Percentiles rank a stretch among this genome's conserved stretches.
Conservation (phyloP, 2,113 vertebrate genomes). For the Antechinus flavipes region DNA sequence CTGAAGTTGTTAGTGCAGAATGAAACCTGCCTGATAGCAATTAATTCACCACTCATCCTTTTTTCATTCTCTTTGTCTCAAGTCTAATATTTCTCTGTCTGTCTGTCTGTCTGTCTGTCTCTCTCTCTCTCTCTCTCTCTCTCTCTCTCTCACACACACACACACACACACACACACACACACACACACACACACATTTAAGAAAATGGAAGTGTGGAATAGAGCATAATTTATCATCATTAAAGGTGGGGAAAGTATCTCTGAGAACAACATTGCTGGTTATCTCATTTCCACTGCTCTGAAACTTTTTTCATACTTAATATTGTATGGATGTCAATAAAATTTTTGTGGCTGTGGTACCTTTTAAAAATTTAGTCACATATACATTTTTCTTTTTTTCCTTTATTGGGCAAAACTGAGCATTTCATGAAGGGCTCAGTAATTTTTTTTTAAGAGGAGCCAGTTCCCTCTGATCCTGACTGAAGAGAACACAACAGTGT, state of each 20-base stretch:
- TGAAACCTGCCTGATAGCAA: background rate
- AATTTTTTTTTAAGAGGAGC: background rate
- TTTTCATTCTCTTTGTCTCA: too few relatives aligned
- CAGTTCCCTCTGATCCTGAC: background rate
- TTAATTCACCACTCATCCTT: background rate
- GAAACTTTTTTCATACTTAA: too few relatives aligned
- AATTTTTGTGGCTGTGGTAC: background rate
- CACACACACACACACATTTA: background rate
- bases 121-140: rapidly evolving
- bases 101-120: rapidly evolving
- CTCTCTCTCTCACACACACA: too few relatives aligned
- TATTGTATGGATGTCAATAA: background rate
- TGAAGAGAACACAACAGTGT: background rate
- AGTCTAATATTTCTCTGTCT: too few relatives aligned
- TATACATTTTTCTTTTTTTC: background rate
- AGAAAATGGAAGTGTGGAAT: rapidly evolving
- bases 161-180: too few relatives aligned
- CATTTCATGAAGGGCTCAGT: background rate
- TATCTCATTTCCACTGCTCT: background rate
- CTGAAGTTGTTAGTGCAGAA: background rate
- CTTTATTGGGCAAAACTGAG: background rate
- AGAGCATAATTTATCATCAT: rapidly evolving
- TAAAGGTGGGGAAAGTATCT: background rate
- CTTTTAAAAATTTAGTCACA: background rate
- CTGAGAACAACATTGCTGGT: background rate